phyloP scores from a whole-genome alignment of 2,888 invertebrate species.

The Pandemis cinnamomeana region DNA sequence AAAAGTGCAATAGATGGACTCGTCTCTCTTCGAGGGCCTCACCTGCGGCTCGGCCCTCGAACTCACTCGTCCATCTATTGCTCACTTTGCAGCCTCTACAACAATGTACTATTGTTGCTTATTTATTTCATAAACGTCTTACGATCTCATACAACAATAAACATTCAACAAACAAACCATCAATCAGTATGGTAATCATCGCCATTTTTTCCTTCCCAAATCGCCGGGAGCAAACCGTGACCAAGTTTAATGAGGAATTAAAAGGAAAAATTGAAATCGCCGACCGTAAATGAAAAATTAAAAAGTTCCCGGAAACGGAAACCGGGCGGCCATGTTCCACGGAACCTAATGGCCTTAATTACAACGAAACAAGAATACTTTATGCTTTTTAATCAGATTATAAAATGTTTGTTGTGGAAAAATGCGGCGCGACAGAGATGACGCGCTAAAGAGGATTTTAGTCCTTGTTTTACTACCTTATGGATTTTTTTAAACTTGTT shows the following conservation, averaged over 20 bases:
- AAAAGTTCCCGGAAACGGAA: conserved; percentile 74
- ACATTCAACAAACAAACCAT: conserved; percentile 44
- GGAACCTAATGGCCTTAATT: conserved; percentile 70
- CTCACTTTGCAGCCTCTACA: too few relatives aligned
- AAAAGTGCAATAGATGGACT: too few relatives aligned
- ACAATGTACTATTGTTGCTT: too few relatives aligned
- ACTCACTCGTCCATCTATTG: too few relatives aligned
- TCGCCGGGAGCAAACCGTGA: conserved; percentile 63
- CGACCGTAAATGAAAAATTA: conserved; percentile 79
- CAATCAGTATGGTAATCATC: conserved; percentile 57
- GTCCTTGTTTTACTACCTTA: too few relatives aligned
- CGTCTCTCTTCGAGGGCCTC: too few relatives aligned
- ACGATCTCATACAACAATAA: neutral
- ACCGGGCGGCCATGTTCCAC: conserved; percentile 67
- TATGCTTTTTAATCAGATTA: conserved; percentile 54
- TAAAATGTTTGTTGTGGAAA: conserved; percentile 22
- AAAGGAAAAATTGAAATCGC: conserved; percentile 71
- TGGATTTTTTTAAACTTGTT: too few relatives aligned
- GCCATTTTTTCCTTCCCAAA: conserved; percentile 52
- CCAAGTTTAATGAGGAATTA: conserved; percentile 79
- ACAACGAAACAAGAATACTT: conserved; percentile 65
- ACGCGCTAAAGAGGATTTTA: too few relatives aligned
- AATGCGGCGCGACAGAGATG: neutral
- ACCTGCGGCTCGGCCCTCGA: too few relatives aligned
- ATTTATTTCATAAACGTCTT: too few relatives aligned